Conservation (phyloP, 2,888 invertebrate genomes). For the Ectropis crepuscularia region DNA sequence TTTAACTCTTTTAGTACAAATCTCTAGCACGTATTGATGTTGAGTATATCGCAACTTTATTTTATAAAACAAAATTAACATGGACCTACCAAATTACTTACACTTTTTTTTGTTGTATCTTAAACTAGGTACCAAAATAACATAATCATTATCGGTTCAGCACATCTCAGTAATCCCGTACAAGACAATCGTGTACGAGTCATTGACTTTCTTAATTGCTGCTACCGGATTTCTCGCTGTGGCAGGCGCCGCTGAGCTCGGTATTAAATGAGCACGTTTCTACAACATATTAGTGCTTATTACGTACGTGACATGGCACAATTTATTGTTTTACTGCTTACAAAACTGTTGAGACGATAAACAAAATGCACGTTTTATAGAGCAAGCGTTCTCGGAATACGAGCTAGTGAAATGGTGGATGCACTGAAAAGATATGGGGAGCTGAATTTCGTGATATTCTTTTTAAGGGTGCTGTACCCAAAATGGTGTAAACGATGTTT, state of each 20-base stretch:
- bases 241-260: constrained; percentile 2
- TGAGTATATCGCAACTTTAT: too few species aligned
- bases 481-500: too few species aligned
- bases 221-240: constrained; percentile 14
- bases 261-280: neutral
- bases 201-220: constrained; percentile 24
- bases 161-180: constrained; percentile 6
- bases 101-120: too few species aligned
- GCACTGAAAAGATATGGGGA: neutral
- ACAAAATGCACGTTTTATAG: constrained; percentile 15
- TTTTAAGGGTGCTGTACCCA: neutral
- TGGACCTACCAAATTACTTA: too few species aligned
- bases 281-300: constrained; percentile 1
- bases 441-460: neutral
- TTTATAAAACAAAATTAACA: too few species aligned
- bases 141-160: too few species aligned
- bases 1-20: too few species aligned
- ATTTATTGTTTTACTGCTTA: constrained; percentile 13
- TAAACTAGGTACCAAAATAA: too few species aligned
- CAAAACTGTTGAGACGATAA: constrained; percentile 11
- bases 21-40: too few species aligned
- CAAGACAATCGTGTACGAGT: constrained; percentile 21
- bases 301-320: constrained; percentile 7
- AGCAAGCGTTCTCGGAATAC: constrained; percentile 8
- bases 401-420: neutral